A percentile compares a stretch with the other conserved stretches of the same genome.
These are phyloP conservation scores for Dryomyza anilis DNA, from an alignment of 2,888 invertebrate species.

Conservation along the genomic window DNA sequence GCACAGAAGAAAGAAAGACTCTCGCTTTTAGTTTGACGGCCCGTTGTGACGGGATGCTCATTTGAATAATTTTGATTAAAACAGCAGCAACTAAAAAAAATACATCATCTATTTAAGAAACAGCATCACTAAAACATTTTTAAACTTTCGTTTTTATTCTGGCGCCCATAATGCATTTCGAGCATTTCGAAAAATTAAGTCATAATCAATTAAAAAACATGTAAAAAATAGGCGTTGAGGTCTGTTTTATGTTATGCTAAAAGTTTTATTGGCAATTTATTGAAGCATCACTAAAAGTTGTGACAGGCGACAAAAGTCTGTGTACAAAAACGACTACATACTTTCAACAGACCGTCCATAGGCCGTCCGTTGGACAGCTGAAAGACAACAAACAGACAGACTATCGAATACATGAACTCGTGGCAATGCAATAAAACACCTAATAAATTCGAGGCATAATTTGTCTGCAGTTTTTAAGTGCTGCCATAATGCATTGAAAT, in stretches of 20 bases:
- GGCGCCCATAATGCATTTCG: too few species aligned
- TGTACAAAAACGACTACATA: not conserved
- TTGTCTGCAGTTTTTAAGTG: not conserved
- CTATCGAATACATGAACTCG: too few species aligned
- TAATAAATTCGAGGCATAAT: conserved; percentile 2
- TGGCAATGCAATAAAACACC: not conserved
- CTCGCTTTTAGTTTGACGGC: too few species aligned
- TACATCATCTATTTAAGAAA: too few species aligned
- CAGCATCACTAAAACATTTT: too few species aligned
- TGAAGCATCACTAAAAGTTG: not conserved
- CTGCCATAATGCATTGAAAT: not conserved
- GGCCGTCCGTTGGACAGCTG: not conserved
- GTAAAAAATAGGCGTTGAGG: not conserved
- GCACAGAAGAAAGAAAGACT: too few species aligned
- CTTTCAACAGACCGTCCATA: not conserved
- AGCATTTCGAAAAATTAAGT: too few species aligned
- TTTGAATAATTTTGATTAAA: too few species aligned
- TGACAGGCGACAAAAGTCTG: not conserved
- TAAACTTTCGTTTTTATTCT: not conserved
- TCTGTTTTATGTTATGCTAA: not conserved
- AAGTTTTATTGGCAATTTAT: not conserved
- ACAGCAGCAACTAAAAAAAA: too few species aligned
- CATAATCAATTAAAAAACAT: not conserved
- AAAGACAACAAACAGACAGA: not conserved
- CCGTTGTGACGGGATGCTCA: too few species aligned